These are phyloP conservation scores for Penaeus indicus DNA, from an alignment of 1,140 invertebrate species.

Conservation along the genomic window DNA sequence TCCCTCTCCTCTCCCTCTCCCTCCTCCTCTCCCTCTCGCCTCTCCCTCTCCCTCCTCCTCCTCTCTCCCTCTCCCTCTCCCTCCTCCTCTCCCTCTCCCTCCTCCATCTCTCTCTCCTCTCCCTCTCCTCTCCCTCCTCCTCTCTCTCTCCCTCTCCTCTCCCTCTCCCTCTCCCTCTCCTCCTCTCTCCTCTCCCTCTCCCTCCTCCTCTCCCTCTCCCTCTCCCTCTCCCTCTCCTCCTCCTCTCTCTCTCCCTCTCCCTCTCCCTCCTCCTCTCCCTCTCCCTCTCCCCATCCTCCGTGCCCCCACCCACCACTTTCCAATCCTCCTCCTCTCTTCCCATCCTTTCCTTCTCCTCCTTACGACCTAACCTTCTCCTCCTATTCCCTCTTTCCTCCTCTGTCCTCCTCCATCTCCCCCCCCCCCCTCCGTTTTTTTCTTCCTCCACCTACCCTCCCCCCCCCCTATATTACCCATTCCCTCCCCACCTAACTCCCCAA, in stretches of 20 bases:
- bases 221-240: not conserved
- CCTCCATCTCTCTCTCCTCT: not conserved
- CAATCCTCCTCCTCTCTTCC: no score
- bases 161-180: no score
- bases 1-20: not conserved
- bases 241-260: not conserved
- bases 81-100: not conserved
- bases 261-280: not conserved
- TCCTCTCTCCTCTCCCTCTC: not conserved
- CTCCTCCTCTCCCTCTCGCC: not conserved
- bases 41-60: not conserved
- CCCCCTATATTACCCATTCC: not conserved
- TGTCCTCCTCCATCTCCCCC: not conserved
- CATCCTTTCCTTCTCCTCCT: not conserved
- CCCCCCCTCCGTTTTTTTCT: not conserved
- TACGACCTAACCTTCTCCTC: not conserved
- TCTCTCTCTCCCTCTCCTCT: not conserved
- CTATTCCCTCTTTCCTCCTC: not conserved
- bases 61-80: not conserved
- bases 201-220: not conserved
- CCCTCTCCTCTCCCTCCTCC: not conserved
- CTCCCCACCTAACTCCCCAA: not conserved
- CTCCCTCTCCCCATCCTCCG: no score
- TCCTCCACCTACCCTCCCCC: not conserved
- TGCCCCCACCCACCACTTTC: no score